Evolutionary conservation across 1,140 invertebrate genomes (phyloP), one percentile per base, ranked within the genome.

Genomic region (Leguminivora glycinivorella): DNA sequence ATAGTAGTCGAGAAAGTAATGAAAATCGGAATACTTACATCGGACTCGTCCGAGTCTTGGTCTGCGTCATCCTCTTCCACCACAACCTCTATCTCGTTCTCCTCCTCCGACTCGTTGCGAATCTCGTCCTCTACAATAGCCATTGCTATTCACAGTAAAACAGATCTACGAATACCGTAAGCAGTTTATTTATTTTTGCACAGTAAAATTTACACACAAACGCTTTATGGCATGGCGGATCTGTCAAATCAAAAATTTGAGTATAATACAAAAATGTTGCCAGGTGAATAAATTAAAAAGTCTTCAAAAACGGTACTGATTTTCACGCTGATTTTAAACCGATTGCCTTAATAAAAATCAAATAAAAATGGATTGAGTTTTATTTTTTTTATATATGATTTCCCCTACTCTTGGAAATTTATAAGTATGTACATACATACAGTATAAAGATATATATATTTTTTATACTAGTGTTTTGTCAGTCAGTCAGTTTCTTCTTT

Each of bases 41-140:
- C 89, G 31, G 89, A 90, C 71, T 89, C 86, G 66, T 89, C 87
- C 0, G 87, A 86, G 76, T 91, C 89, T 68, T 83, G 84, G 9
- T 88, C 88, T 29, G 70, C 84, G 67, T 91, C 89, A 52, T 91
- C 86, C 70, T 90, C 89, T 66, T 89, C 89, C 24, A 88, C 80
- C 12, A 87, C 85, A 5, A 91, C 85, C 78, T 88, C 86, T 68
- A 90, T 90, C 71, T 91, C 89, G 82, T 89, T 89, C 67, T 91
- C 89, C 74, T 88, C 89, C 75, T 88, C 87, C n/a, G 88, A 90
- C 68, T 87, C 89, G 81, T 90, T 87, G 72, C 86, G 80, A 29
- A 89, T 82, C 76, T 89, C 89, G 71, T 91, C 89, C 72, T 91
- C 89, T 14, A 91, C 88, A 56, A 91, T 87, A 74, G 89, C 88